Evolutionary conservation across 2,888 invertebrate genomes (phyloP), one percentile per base, ranked within the genome.

Genomic region (Heliconius erato): DNA sequence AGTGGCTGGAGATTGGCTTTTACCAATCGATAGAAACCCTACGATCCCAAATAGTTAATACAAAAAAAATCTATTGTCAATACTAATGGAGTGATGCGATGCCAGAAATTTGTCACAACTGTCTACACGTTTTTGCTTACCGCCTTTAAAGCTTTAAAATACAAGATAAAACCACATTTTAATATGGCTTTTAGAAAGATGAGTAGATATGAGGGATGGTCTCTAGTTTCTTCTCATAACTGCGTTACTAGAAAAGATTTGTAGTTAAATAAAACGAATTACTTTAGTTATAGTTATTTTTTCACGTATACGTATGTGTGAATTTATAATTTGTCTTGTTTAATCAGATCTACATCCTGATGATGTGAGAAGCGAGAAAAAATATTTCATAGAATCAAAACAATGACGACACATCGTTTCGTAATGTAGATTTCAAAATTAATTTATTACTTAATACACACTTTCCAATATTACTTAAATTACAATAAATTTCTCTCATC

Each of bases 91-190:
- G 94, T 94, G 91, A 90, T 87, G 86, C 91, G 93, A 92, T 89
- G 94, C 95, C 94, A 89, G 90, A 93, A 94, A 95, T 94, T 91
- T 91, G 91, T 92, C 91, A 95, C 95, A 95, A 95, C 83, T 80
- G 86, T 88, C 89, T 90, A 91, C 93, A 92, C 94, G 91, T 88
- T 74, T 28, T 40, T 63, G 35, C 16, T 63, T 72, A 72, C 26
- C 16, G 12, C n/a, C 26, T 26, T 72, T 28, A 16, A 49, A 0
- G 40, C 1, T 14, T 14, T 72, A 16, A 35, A 14, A 49, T 44
- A 16, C 9, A 72, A 44, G 26, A 44, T 49, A 72, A 44, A 49
- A 9, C 14, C 35, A 44, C 72, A 16, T n/a, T 44, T 71, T 71
- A 44, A 40, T 35, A 44, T 44, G 26, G 40, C 0, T n/a, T 44